These are phyloP conservation scores for Synergus japonicus DNA, from an alignment of 2,888 invertebrate genomes.

Conservation along the genomic window DNA sequence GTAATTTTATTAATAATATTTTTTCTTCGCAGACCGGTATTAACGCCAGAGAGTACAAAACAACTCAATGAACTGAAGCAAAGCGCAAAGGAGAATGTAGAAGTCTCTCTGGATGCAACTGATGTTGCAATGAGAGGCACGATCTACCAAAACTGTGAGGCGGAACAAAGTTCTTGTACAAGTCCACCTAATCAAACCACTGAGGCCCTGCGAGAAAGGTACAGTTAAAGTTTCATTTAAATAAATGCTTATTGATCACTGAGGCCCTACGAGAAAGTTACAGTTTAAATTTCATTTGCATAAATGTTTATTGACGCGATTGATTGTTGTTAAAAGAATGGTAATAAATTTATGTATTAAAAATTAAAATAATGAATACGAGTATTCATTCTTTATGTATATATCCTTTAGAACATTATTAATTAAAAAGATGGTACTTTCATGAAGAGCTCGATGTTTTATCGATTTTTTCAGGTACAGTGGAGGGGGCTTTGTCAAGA, in stretches of 20 bases:
- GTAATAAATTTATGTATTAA: too few species aligned
- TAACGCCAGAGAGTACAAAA: constrained; percentile 72
- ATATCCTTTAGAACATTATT: not conserved
- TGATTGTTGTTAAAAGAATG: too few species aligned
- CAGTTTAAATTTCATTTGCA: not conserved
- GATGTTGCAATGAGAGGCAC: constrained; percentile 72
- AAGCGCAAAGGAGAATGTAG: constrained; percentile 67
- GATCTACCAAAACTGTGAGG: constrained; percentile 71
- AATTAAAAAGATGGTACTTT: not conserved
- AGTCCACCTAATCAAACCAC: constrained; percentile 69
- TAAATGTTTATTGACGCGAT: too few species aligned
- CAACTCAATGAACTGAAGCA: constrained; percentile 67
- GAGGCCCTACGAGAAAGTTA: constrained; percentile 74
- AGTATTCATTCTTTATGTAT: not conserved
- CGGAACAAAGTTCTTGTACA: constrained; percentile 69
- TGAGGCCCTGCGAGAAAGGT: constrained; percentile 73
- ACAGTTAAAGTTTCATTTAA: constrained; percentile 36
- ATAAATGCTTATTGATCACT: constrained; percentile 55
- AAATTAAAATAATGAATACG: not conserved
- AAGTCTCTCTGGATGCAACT: constrained; percentile 72
- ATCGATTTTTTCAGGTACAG: constrained; percentile 71
- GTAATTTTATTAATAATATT: not conserved
- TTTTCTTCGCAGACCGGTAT: constrained; percentile 64
- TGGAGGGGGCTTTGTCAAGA: constrained; percentile 80
- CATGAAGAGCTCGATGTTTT: constrained; percentile 16